Conservation (phyloP, 2,888 invertebrate species). For the Smittia aterrima region DNA sequence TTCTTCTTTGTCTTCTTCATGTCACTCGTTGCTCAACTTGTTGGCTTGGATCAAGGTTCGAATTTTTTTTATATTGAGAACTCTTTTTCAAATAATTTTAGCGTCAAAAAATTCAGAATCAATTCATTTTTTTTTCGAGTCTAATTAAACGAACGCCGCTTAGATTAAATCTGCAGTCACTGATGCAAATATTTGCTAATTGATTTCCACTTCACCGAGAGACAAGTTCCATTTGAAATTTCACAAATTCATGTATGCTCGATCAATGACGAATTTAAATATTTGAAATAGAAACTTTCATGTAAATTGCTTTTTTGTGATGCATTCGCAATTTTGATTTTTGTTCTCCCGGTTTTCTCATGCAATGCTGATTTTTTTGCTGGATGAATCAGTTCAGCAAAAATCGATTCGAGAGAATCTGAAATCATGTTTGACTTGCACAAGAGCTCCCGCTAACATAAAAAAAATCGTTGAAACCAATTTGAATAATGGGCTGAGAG, state of each 20-base stretch:
- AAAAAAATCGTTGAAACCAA: slow-evolving; percentile 23
- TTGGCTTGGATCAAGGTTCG: neutral
- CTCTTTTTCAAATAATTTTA: no score
- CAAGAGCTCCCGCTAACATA: neutral
- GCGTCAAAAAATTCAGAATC: no score
- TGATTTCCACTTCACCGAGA: neutral
- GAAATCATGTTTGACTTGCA: neutral
- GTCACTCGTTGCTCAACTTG: neutral
- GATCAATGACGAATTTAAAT: neutral
- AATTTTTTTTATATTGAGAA: no score
- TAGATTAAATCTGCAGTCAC: neutral
- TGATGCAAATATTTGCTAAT: neutral
- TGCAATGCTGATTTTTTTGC: neutral
- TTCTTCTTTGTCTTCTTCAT: neutral
- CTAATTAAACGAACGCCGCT: neutral
- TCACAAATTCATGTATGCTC: neutral
- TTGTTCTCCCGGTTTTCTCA: neutral
- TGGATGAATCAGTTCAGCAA: neutral
- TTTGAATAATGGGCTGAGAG: slow-evolving; percentile 38
- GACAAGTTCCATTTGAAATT: neutral
- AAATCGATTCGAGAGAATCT: neutral
- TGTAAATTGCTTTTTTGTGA: slow-evolving; percentile 16
- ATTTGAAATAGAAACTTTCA: slow-evolving; percentile 11
- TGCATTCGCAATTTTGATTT: slow-evolving; percentile 17
- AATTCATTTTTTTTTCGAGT: no score